Conservation (phyloP, 2,113 vertebrate genomes). For the Danionella cerebrum region DNA sequence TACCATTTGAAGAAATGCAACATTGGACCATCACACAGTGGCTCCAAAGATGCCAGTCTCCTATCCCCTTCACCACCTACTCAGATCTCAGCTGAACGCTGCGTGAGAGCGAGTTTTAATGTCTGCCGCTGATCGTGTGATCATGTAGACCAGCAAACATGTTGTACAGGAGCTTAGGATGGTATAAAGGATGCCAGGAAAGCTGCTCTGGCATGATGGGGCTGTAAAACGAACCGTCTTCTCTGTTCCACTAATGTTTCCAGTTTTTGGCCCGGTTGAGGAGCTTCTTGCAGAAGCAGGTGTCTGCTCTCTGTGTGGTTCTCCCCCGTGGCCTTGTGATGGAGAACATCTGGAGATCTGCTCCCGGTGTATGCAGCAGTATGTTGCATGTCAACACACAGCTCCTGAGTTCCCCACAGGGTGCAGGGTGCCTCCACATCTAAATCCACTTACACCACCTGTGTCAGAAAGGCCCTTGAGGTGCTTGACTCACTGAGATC, state of each 20-base stretch:
- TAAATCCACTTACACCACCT: conserved; percentile 52
- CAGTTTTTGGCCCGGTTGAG: conserved; percentile 48
- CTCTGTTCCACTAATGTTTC: background rate
- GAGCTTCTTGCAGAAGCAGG: conserved; percentile 58
- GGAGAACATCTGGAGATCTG: conserved; percentile 72
- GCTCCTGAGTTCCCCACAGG: conserved; percentile 61
- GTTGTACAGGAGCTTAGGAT: background rate
- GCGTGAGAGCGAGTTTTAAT: background rate
- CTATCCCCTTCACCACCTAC: background rate
- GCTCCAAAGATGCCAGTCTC: background rate
- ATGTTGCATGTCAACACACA: conserved; percentile 66
- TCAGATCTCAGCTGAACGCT: background rate
- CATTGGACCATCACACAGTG: background rate
- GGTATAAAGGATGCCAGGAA: background rate
- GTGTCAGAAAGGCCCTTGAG: background rate
- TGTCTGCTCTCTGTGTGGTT: conserved; percentile 55
- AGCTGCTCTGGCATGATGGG: background rate
- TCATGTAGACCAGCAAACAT: background rate
- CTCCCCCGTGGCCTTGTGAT: conserved; percentile 68
- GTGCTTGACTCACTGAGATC: too few relatives aligned
- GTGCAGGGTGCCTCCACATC: conserved; percentile 48
- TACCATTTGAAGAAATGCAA: background rate
- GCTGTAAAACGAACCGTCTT: conserved; percentile 10
- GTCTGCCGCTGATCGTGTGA: conserved; percentile 2
- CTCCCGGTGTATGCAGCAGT: conserved; percentile 67